These are phyloP conservation scores for Dione vanillae DNA, from an alignment of 2,888 invertebrate species.

Conservation along the genomic window DNA sequence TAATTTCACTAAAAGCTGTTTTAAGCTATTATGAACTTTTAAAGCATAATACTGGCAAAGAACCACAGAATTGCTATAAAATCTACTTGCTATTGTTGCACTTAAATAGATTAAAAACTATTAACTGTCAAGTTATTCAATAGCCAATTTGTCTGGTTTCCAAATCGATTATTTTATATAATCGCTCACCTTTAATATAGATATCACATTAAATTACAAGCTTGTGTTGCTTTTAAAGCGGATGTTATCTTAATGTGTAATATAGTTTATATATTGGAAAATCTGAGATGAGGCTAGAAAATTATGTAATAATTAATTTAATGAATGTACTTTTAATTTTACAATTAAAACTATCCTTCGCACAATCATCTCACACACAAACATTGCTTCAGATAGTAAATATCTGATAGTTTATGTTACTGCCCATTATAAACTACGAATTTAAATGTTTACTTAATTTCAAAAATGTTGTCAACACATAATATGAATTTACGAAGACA, in stretches of 20 bases:
- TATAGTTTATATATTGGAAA: conserved; percentile 50
- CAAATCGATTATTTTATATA: background rate
- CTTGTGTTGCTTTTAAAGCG: conserved; percentile 63
- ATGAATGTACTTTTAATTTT: conserved; percentile 35
- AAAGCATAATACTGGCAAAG: background rate
- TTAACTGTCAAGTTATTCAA: background rate
- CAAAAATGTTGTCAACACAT: background rate
- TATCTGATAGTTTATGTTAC: conserved; percentile 71
- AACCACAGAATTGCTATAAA: conserved; percentile 16
- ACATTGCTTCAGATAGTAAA: conserved; percentile 71
- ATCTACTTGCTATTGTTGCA: conserved; percentile 17
- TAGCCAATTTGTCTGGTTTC: background rate
- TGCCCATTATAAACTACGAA: conserved; percentile 44
- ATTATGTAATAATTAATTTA: conserved; percentile 31
- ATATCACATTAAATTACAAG: conserved; percentile 64
- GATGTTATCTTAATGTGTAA: conserved; percentile 64
- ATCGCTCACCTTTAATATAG: conserved; percentile 49
- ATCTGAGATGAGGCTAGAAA: conserved; percentile 50
- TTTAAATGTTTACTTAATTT: conserved; percentile 40
- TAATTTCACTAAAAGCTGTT: background rate
- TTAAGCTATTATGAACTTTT: background rate
- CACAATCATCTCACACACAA: conserved; percentile 42
- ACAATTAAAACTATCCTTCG: conserved; percentile 40
- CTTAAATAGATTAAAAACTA: conserved; percentile 15
- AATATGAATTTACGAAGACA: conserved; percentile 29